These are phyloP conservation scores for Ophraella communa DNA, from an alignment of 2,888 invertebrate genomes.

Conservation along the genomic window DNA sequence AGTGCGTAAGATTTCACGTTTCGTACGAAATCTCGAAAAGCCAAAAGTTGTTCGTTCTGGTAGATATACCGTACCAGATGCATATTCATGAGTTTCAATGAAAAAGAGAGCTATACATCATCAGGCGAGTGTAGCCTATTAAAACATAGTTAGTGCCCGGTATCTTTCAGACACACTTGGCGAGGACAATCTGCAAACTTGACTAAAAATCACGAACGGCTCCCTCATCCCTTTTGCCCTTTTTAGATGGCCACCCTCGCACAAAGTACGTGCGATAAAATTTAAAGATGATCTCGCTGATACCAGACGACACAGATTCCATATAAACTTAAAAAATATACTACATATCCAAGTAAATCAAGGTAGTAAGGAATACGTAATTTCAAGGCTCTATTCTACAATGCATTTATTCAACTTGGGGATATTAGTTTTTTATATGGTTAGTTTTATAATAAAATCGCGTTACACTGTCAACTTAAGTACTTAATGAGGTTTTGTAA, in stretches of 20 bases:
- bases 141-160: slow-evolving; percentile 54
- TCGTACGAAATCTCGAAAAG: not conserved
- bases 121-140: slow-evolving; percentile 49
- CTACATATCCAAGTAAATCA: too few relatives aligned
- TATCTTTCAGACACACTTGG: slow-evolving; percentile 55
- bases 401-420: too few relatives aligned
- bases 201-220: slow-evolving; percentile 56
- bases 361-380: too few relatives aligned
- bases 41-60: not conserved
- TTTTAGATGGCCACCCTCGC: slow-evolving; percentile 21
- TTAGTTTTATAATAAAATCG: too few relatives aligned
- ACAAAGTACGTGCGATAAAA: slow-evolving; percentile 10
- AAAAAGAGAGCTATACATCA: slow-evolving; percentile 48
- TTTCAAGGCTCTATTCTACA: too few relatives aligned
- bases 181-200: slow-evolving; percentile 55
- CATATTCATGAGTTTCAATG: slow-evolving; percentile 43
- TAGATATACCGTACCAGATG: slow-evolving; percentile 19
- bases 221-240: slow-evolving; percentile 31
- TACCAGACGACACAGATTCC: not conserved
- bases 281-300: slow-evolving; percentile 8
- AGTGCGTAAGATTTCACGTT: not conserved
- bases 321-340: too few relatives aligned
- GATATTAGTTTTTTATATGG: too few relatives aligned
- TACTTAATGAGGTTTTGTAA: too few relatives aligned
- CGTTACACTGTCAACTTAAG: too few relatives aligned